Evolutionary conservation across 37 sponge, comb jelly and placozoan genomes (phyloP).

Genomic region (Hormiphora californensis): DNA sequence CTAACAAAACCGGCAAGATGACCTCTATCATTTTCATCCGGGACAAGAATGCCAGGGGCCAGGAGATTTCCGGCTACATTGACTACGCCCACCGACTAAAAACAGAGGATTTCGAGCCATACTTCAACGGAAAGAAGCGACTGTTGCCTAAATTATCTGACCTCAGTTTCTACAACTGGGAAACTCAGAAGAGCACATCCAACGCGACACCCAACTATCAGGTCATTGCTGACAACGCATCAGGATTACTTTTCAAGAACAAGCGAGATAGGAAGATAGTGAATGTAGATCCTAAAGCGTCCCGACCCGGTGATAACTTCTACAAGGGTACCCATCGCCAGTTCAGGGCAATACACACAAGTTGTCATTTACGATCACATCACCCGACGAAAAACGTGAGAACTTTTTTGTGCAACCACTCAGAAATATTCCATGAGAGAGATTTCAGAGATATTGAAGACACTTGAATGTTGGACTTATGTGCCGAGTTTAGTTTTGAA

Average conservation of each 20-base stretch:
- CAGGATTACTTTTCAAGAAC: constrained; percentile 89
- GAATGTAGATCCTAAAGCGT: constrained; percentile 86
- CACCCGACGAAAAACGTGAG: constrained; percentile 67
- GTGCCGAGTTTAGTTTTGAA: not conserved
- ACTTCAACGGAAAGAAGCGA: constrained; percentile 72
- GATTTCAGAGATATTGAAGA: too few species aligned
- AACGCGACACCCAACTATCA: constrained; percentile 84
- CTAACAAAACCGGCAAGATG: constrained; percentile 94
- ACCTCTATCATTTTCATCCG: constrained; percentile 87
- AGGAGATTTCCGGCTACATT: constrained; percentile 94
- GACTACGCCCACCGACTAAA: constrained; percentile 93
- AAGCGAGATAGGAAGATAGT: constrained; percentile 87
- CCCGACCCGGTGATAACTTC: constrained; percentile 84
- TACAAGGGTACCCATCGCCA: constrained; percentile 62
- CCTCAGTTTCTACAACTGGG: constrained; percentile 98
- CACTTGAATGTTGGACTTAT: too few species aligned
- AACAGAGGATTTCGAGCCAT: constrained; percentile 85
- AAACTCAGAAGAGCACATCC: constrained; percentile 77
- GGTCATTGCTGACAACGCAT: constrained; percentile 77
- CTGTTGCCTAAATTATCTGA: constrained; percentile 84
- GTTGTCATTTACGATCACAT: constrained; percentile 86
- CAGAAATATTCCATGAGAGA: not conserved
- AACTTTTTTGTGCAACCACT: not conserved
- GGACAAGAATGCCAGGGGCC: constrained; percentile 76
- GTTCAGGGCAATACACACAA: constrained; percentile 65